Base-by-base conservation (phyloP, 2,113 vertebrate genomes). In the Hystrix cristata region DNA sequence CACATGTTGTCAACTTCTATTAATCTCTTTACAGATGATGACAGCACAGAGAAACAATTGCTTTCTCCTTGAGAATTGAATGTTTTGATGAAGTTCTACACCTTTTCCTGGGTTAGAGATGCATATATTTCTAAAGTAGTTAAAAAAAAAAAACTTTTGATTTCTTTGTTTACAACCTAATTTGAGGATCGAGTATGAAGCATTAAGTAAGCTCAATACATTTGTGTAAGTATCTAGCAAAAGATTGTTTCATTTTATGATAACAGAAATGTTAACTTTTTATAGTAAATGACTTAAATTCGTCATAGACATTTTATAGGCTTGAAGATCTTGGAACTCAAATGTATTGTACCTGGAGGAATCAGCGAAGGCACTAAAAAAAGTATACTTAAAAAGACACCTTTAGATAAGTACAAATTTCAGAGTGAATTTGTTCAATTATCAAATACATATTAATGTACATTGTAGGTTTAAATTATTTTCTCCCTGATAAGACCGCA, bases 11-110 rank as follows among this genome's bases (percentile, higher is more conserved):
- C 98, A 98, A 90, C 95, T 98, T 97, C 94, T 94, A 92, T 98
- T 98, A 98, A 98, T 98, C 95, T 92, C 86, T 98, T 98, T 97
- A 94, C 82, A 98, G 98, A 98, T 87, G 57, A 98, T 98, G 98
- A 98, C 98, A 99, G 95, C 87, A 81, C 89, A 76, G 79, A 98
- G 97, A 98, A 98, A 96, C 87, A 97, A 96, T 92, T 38, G 88
- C 92, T 89, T 98, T 95, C 97, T 98, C 85, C 69, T 82, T 84
- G 97, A 98, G 93, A 96, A 98, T 7, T 94, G 53, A 83, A 31
- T 71, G 8, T 87, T 97, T 98, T 95, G 60, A 43, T 86, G 96
- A 86, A 96, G 93, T 97, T 97, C 82, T 78, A 53, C 57, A 94
- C 95, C 91, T 97, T 98, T 79, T 74, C 84, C 85, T 93, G 78